Conservation (phyloP, 92 coral and sea anemone species). For the Parazoanthus swiftii region DNA sequence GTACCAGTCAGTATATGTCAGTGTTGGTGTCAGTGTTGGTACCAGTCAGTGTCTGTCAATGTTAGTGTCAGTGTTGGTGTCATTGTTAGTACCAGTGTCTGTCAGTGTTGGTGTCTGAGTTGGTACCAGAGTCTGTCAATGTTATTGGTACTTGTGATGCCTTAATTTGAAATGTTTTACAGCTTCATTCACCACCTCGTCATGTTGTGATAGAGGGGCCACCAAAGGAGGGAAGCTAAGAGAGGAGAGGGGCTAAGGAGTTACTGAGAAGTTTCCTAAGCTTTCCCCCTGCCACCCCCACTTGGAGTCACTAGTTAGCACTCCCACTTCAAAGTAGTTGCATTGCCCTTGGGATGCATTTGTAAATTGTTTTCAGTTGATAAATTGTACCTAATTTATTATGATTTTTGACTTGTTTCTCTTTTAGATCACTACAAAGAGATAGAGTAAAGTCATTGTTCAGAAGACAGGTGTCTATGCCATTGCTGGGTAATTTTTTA, state of each 20-base stretch:
- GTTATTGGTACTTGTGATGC: too few relatives aligned
- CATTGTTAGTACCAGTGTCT: neutral
- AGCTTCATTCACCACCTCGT: too few relatives aligned
- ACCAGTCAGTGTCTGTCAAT: neutral
- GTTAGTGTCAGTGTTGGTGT: neutral
- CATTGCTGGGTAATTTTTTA: slow-evolving; percentile 69
- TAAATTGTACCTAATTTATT: neutral
- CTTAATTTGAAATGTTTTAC: too few relatives aligned
- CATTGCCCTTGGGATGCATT: too few relatives aligned
- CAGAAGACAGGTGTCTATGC: slow-evolving; percentile 84
- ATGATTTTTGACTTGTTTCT: neutral
- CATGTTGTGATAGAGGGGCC: too few relatives aligned
- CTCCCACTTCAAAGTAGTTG: too few relatives aligned
- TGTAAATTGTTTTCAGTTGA: neutral
- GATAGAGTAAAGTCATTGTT: slow-evolving; percentile 78
- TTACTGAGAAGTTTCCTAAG: too few relatives aligned
- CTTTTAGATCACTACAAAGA: slow-evolving; percentile 71
- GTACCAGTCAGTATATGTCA: neutral
- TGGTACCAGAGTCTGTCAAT: neutral
- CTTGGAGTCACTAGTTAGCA: neutral
- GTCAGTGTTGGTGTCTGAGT: neutral
- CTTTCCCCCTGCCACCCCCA: too few relatives aligned
- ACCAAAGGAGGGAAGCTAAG: too few relatives aligned
- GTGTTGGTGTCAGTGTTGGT: neutral
- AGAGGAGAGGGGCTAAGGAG: too few relatives aligned